Percentiles rank a stretch among this genome's conserved stretches.
Evolutionary conservation across 2,113 vertebrate genomes (phyloP).

Genomic region (Physeter macrocephalus): DNA sequence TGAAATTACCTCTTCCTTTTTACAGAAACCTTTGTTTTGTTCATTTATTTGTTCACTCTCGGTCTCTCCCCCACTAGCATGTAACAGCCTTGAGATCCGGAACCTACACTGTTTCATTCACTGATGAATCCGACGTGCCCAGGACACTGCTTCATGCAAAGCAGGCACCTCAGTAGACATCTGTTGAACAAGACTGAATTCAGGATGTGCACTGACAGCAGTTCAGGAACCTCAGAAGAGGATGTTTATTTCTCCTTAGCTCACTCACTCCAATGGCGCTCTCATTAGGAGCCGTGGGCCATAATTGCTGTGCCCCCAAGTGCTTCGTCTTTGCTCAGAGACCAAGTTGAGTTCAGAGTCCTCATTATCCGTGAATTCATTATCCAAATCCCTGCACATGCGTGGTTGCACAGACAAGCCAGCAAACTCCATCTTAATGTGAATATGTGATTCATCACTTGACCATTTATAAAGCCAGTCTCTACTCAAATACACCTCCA

Average conservation of each 20-base stretch:
- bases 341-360: background rate
- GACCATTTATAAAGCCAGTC: background rate
- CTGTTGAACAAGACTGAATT: background rate
- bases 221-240: background rate
- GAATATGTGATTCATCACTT: background rate
- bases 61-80: background rate
- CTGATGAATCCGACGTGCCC: background rate
- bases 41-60: background rate
- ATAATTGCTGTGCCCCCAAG: background rate
- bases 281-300: background rate
- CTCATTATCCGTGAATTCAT: constrained; percentile 14
- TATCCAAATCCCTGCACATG: background rate
- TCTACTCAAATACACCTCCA: background rate
- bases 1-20: background rate
- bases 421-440: background rate
- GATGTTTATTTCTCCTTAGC: constrained; percentile 12
- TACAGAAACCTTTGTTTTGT: background rate
- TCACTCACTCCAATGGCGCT: background rate
- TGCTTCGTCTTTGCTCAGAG: background rate
- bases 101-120: background rate
- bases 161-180: background rate
- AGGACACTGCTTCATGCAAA: background rate
- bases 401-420: background rate
- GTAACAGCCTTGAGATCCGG: background rate
- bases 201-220: background rate